Base-by-base conservation (phyloP, 2,888 invertebrate species). In the Nephrotoma guestfalica region DNA sequence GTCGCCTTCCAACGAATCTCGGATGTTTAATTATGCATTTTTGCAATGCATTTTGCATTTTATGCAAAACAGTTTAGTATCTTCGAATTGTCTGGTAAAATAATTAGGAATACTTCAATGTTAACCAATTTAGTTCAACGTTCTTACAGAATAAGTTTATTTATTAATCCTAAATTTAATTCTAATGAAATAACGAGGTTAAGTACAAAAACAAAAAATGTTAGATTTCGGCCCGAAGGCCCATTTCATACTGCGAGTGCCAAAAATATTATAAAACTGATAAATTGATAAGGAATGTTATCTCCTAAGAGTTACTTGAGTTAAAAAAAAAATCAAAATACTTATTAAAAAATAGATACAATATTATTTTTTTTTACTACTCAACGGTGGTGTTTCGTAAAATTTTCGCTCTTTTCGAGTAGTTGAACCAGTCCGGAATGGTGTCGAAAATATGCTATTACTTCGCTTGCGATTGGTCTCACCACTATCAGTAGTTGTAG, bases 361-460 rank as follows among this genome's bases (percentile, higher is more conserved):
- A 30, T 30, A 30, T 71, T 30, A 71, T 71, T 71, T 71, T 9
- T 71, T 71, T 71, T 30, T 18, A 30, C 71, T 71, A 5, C 71
- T 71, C 71, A 71, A 84, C 11, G 90, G 89, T 6, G 90, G 90
- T 9, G 90, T 90, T 43, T 89, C 90, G 87, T 89, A 90, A 87
- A 91, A 91, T 87, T 90, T 91, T 4, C 91, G 89, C 86, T 91
- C 90, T 87, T 91, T 91, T 86, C 83, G 87, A 11, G 90, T 88
- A 13, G 90, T 71, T 18, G 71, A 71, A 11, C 30, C 30, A 11
- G 11, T 71, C 0, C 71, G 71, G 71, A 71, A 71, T 30, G 71
- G 71, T 71, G 71, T 71, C 2, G 71, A n/a, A 71, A 71, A 71
- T 71, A 71, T 71, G 13, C 47, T 47, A n/a, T 71, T 71, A 71